Base-by-base conservation (phyloP, 1,140 invertebrate genomes). In the Hormaphis cornu region DNA sequence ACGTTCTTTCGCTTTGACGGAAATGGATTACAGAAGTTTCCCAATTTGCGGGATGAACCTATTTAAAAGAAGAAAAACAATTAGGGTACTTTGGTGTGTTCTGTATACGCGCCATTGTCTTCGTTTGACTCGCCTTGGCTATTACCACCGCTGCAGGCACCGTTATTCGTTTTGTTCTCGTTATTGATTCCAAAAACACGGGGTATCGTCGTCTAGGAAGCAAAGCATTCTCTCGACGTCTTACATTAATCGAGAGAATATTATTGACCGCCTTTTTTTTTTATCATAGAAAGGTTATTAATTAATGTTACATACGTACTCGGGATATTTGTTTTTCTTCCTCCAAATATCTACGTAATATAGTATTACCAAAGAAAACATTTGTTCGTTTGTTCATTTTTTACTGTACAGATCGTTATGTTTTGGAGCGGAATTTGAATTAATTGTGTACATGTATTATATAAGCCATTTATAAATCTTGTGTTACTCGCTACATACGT, bases 1-100 rank as follows among this genome's bases (percentile, higher is more conserved):
- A 28, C 10, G 16, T 28, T 44, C 18, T 42, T 18, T 24, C 44
- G 12, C 16, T 63, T 24, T 63, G 30, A 46, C 26, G 6, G 40
- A 44, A 63, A 63, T 46, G 12, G 24, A 63, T 63, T 63, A 63
- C 40, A 44, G n/a, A 46, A 63, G 58, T 63, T 63, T 63, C 26
- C 46, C 24, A 63, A 63, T 63, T 63, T 63, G 40, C 30, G 37
- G 5, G 28, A 44, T 46, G 35, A 44, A 46, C 58, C n/a, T 63
- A 63, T 46, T 63, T 30, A 63, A 63, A 42, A 59, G 26, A 30
- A 63, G n/a, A 46, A 63, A 63, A 63, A 63, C 40, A 63, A 63
- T 63, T 63, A 63, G 40, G 24, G n/a, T 28, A 63, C 40, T 63
- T 63, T 63, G 24, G 33, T 40, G 1, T 40, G 33, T 58, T 40